A percentile compares a stretch with the other conserved stretches of the same genome.
These are phyloP conservation scores for Andrena praecox DNA, from an alignment of 2,888 invertebrate genomes.

Conservation along the genomic window DNA sequence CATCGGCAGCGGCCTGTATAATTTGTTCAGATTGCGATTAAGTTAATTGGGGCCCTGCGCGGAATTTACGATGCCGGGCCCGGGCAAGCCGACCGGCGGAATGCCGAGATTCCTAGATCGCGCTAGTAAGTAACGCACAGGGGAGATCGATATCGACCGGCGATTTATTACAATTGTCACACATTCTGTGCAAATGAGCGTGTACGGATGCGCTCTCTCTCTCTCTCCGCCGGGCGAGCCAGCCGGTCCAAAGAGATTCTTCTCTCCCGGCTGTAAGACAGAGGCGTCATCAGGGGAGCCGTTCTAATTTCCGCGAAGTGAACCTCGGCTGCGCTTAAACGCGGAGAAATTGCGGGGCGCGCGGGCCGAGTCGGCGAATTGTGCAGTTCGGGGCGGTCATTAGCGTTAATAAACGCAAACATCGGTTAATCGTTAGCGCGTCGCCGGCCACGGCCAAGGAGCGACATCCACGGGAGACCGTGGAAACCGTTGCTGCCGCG, in stretches of 20 bases:
- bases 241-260: conserved; percentile 22
- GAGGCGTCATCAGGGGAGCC: neutral
- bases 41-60: conserved; percentile 68
- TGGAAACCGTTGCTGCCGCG: conserved; percentile 15
- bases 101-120: conserved; percentile 68
- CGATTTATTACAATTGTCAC: conserved; percentile 70
- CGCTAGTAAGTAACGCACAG: conserved; percentile 56
- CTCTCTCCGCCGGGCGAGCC: neutral
- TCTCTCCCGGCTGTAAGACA: neutral
- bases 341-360: neutral
- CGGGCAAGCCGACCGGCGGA: conserved; percentile 28
- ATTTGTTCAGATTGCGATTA: conserved; percentile 72
- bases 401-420: conserved; percentile 21
- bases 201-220: conserved; percentile 49
- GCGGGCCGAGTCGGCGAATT: too few species aligned
- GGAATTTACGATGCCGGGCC: conserved; percentile 62
- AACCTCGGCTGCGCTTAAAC: neutral
- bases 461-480: conserved; percentile 52
- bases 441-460: neutral
- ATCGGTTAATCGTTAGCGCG: conserved; percentile 8
- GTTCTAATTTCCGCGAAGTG: conserved; percentile 11
- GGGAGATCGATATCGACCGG: conserved; percentile 68
- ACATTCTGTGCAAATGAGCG: conserved; percentile 72
- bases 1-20: conserved; percentile 65
- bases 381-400: conserved; percentile 4